Conservation (phyloP, 1,140 invertebrate genomes). For the Bombus huntii region DNA sequence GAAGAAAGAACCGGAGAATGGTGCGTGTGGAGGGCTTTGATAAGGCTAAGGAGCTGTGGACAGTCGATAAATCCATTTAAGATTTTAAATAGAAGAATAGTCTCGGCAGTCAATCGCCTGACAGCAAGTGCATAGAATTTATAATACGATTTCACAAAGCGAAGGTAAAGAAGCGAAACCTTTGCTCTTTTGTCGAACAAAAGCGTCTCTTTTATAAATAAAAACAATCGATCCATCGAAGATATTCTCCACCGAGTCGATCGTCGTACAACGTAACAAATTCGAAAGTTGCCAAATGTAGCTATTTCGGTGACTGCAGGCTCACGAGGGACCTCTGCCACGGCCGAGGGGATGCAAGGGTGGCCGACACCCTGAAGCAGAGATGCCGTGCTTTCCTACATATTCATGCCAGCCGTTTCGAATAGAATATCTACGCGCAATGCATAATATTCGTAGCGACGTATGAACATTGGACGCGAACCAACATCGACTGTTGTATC, state of each 20-base stretch:
- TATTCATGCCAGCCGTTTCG: conserved; percentile 49
- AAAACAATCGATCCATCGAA: too few species aligned
- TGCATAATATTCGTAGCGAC: conserved; percentile 40
- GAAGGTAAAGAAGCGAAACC: too few species aligned
- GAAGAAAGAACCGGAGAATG: too few species aligned
- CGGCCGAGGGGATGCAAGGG: not conserved
- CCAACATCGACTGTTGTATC: conserved; percentile 25
- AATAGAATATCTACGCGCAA: conserved; percentile 52
- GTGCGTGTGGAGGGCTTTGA: too few species aligned
- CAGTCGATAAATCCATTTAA: too few species aligned
- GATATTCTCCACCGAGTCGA: not conserved
- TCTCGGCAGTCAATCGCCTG: too few species aligned
- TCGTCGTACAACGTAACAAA: not conserved
- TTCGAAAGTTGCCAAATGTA: conserved; percentile 3
- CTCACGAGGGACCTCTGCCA: conserved; percentile 25
- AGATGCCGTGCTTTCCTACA: conserved; percentile 21
- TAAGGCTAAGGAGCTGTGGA: too few species aligned
- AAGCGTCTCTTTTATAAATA: too few species aligned
- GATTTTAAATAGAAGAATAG: too few species aligned
- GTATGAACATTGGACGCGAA: conserved; percentile 48
- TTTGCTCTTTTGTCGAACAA: too few species aligned
- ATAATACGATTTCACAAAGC: too few species aligned
- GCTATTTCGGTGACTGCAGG: conserved; percentile 32
- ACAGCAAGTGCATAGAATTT: too few species aligned
- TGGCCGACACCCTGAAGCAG: not conserved